These are phyloP conservation scores for Narcine bancroftii DNA, from an alignment of 2,113 vertebrate genomes.

Conservation along the genomic window DNA sequence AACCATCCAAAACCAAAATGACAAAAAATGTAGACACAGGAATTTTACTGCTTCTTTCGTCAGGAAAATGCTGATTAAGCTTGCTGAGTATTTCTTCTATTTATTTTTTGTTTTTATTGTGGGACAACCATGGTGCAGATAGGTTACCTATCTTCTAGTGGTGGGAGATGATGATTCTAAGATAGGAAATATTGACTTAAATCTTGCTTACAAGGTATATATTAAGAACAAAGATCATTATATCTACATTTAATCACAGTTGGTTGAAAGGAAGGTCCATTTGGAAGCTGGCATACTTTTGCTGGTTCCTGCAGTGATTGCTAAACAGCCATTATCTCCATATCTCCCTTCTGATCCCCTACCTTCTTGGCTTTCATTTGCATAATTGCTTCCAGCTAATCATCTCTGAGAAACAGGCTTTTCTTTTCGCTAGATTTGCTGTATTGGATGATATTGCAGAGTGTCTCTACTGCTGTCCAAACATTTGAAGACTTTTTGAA, in stretches of 20 bases:
- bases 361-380: neutral
- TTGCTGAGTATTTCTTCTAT: no score
- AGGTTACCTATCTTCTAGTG: neutral
- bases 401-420: neutral
- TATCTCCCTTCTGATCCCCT: neutral
- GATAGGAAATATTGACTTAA: no score
- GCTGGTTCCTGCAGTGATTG: neutral
- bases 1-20: no score
- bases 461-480: neutral
- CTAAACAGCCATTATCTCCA: neutral
- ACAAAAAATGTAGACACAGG: no score
- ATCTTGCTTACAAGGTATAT: neutral
- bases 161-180: no score
- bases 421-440: neutral
- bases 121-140: neutral
- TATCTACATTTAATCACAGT: no score
- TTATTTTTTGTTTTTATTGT: no score
- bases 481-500: neutral
- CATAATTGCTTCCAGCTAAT: neutral
- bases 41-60: no score
- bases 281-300: neutral
- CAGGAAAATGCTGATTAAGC: no score
- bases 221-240: neutral
- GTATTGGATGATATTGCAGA: neutral
- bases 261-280: neutral